A percentile compares a stretch with the other conserved stretches of the same genome.
phyloP scores from a whole-genome alignment of 2,113 vertebrate species.

The Ursus arctos region DNA sequence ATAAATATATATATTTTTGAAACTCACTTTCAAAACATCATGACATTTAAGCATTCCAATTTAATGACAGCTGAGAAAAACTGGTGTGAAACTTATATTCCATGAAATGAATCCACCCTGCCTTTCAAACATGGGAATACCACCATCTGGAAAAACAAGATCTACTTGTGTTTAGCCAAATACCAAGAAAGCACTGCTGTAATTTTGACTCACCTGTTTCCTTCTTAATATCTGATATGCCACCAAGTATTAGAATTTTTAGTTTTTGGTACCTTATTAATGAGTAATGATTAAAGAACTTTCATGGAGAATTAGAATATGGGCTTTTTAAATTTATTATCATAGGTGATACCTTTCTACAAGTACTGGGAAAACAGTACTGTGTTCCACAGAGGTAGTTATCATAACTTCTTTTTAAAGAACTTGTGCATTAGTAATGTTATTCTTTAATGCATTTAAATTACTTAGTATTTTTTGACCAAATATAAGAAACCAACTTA shows the following conservation, averaged over 20 bases:
- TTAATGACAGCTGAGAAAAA: slow-evolving; percentile 72
- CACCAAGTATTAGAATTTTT: background rate
- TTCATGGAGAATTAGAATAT: background rate
- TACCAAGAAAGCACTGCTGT: background rate
- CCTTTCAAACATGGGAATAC: background rate
- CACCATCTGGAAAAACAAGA: slow-evolving; percentile 60
- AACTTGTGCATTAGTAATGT: background rate
- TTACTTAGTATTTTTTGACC: background rate
- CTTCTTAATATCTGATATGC: background rate
- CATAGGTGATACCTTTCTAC: background rate
- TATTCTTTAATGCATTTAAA: slow-evolving; percentile 20
- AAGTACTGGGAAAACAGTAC: background rate
- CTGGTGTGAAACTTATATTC: slow-evolving; percentile 58
- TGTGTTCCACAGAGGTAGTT: background rate
- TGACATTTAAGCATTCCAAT: slow-evolving; percentile 77
- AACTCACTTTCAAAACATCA: slow-evolving; percentile 60
- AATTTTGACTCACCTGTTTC: background rate
- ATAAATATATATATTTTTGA: slow-evolving; percentile 23
- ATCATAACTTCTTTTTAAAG: background rate
- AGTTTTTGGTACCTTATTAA: background rate
- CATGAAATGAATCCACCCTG: background rate
- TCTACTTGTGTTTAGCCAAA: background rate
- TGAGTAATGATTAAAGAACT: background rate
- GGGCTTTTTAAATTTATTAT: background rate
- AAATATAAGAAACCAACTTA: background rate